Evolutionary conservation across 2,888 invertebrate genomes (phyloP).

Genomic region (Dynastes hyllus): DNA sequence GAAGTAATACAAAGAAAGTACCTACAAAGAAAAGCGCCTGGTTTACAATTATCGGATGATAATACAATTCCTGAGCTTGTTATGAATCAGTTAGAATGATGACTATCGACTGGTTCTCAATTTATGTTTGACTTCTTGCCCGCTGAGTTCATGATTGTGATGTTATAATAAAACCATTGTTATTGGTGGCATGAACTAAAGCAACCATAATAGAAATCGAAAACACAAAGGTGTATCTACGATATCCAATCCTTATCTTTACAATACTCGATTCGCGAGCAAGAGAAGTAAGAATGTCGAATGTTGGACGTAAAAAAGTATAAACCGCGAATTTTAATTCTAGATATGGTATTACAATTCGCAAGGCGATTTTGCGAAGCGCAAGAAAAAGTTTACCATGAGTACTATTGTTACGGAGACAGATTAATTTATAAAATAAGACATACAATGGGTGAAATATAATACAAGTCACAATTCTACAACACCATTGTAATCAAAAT

Average conservation of each 20-base stretch:
- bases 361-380: neutral
- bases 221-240: conserved; percentile 19
- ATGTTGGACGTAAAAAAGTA: neutral
- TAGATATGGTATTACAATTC: neutral
- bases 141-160: conserved; percentile 21
- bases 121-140: conserved; percentile 16
- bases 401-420: no score
- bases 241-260: neutral
- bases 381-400: no score
- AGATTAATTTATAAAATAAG: no score
- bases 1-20: neutral
- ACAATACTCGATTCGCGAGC: neutral
- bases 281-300: neutral
- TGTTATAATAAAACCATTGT: conserved; percentile 20
- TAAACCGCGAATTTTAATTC: conserved; percentile 11
- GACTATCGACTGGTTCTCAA: conserved; percentile 16
- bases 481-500: no score
- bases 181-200: conserved; percentile 15
- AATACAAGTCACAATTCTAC: no score
- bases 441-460: no score
- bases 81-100: conserved; percentile 26
- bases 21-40: neutral
- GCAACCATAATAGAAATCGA: conserved; percentile 8
- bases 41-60: neutral
- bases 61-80: neutral